Evolutionary conservation across 2,797 vertebrate species (phyloP).

Genomic region (Myotis myotis): DNA sequence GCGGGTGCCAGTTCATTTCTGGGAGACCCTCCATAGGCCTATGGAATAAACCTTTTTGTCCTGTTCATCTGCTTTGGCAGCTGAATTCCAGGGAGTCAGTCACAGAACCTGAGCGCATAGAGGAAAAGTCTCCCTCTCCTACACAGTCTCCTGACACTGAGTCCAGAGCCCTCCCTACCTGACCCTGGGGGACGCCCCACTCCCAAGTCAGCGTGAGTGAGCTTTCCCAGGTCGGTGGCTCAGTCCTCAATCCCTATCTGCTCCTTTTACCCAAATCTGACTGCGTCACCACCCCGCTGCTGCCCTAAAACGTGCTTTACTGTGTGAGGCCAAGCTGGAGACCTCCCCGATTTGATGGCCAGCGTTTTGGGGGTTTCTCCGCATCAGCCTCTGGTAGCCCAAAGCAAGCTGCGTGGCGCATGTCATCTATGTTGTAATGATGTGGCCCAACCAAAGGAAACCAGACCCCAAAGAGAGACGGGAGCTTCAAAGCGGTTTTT

Average conservation of each 20-base stretch:
- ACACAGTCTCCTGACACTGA: neutral
- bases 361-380: neutral
- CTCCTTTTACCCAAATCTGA: neutral
- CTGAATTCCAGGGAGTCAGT: neutral
- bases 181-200: neutral
- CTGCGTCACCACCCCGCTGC: neutral
- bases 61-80: neutral
- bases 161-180: neutral
- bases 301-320: neutral
- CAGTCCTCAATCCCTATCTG: neutral
- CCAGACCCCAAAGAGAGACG: neutral
- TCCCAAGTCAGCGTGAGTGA: neutral
- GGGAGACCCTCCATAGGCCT: neutral
- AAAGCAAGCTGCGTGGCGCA: neutral
- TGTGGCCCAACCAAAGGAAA: neutral
- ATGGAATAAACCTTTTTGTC: neutral
- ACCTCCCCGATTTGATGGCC: neutral
- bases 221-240: neutral
- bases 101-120: neutral
- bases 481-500: neutral
- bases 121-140: neutral
- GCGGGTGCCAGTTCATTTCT: neutral
- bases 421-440: too few relatives aligned
- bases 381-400: neutral
- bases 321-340: neutral